Percentiles rank a stretch among this genome's conserved stretches.
Conservation (phyloP, 1,140 invertebrate genomes). For the Medauroidea extradentata region DNA sequence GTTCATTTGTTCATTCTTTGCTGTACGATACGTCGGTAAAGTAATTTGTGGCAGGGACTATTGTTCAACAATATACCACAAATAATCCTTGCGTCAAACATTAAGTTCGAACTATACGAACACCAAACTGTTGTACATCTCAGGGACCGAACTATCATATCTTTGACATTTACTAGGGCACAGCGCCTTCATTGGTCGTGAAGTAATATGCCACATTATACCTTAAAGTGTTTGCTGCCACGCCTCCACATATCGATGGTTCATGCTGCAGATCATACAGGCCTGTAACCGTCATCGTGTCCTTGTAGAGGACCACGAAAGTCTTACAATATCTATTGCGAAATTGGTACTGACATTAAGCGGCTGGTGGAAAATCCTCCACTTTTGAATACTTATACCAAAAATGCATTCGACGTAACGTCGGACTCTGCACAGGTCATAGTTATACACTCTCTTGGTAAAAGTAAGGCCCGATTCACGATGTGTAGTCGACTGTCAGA, state of each 20-base stretch:
- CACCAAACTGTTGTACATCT: neutral
- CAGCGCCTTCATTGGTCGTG: neutral
- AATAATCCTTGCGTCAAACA: no score
- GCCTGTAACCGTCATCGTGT: conserved; percentile 16
- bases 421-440: conserved; percentile 34
- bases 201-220: neutral
- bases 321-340: conserved; percentile 25
- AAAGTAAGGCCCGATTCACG: no score
- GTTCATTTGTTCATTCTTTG: no score
- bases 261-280: conserved; percentile 9
- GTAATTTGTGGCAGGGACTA: no score
- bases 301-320: conserved; percentile 28
- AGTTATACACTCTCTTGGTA: conserved; percentile 42
- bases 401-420: conserved; percentile 33
- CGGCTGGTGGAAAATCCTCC: conserved; percentile 35
- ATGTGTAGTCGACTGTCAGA: no score
- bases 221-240: neutral
- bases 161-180: no score
- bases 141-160: no score
- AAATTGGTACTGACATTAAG: conserved; percentile 29
- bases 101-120: no score
- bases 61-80: no score
- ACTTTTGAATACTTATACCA: conserved; percentile 28
- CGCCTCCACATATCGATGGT: neutral
- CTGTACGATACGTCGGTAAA: no score